Evolutionary conservation across 1,140 invertebrate genomes (phyloP), one percentile per base, ranked within the genome.

Genomic region (Cyclargus thomasi): DNA sequence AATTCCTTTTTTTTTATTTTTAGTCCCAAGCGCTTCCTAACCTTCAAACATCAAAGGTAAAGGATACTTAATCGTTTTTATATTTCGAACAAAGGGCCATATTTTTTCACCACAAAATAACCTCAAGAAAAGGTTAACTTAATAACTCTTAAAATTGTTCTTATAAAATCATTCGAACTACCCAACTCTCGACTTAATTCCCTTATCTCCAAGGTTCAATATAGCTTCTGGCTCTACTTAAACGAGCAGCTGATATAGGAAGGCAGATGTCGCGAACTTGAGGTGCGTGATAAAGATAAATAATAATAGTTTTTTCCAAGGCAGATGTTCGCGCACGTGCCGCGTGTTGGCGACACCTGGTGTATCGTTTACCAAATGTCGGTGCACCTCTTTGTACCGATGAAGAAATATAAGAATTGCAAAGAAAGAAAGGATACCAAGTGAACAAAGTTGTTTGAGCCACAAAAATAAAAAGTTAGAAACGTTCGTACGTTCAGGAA

Each of bases 241-340:
- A 47, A 14, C 0, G 18, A 71, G 69, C 69, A 70, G 69, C 70
- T 74, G 67, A 74, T 65, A 72, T 8, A 63, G 73, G 74, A 74
- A 62, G 75, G 83, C 86, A 87, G 85, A 86, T 87, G 83, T 75
- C 11, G 39, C 39, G 39, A 47, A 57, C 69, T 72, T 74, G 73
- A 77, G 71, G 77, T 78, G 73, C 75, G 78, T 74, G 77, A 78
- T 79, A 82, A 81, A 85, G 78, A 82, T 82, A 80, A 80, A 75
- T 80, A 78, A 80, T 75, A 77, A 76, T 73, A 72, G 35, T 71
- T 72, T 84, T 85, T 79, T 76, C 59, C 69, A 62, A 65, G 70
- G 81, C 86, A 89, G 86, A 85, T 89, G 86, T 81, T 74, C 22
- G 17, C 69, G 82, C 86, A 88, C 86, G 86, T 85, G 86, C 84